Evolutionary conservation across 2,113 vertebrate species (phyloP).

Genomic region (Hippopotamus amphibius): DNA sequence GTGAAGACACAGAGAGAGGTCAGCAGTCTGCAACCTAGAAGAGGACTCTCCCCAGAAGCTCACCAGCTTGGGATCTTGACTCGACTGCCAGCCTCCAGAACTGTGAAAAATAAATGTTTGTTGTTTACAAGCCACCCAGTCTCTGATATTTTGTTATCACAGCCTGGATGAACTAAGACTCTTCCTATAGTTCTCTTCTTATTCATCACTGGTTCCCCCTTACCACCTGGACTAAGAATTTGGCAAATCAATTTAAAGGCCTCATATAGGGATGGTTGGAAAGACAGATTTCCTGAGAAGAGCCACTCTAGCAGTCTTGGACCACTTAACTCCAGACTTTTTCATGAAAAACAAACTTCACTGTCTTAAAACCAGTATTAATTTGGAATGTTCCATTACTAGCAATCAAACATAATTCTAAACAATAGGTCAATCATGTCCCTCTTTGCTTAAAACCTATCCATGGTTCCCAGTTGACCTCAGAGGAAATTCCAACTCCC

Average conservation of each 20-base stretch:
- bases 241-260: not conserved
- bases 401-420: not conserved
- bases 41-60: not conserved
- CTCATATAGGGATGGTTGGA: not conserved
- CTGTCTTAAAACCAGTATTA: not conserved
- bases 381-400: conserved; percentile 14
- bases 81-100: not conserved
- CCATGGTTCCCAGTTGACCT: not conserved
- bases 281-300: not conserved
- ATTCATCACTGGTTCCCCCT: not conserved
- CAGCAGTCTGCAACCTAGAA: not conserved
- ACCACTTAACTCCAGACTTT: not conserved
- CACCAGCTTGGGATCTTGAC: not conserved
- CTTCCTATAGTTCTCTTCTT: not conserved
- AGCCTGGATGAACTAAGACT: not conserved
- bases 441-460: conserved; percentile 14
- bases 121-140: not conserved
- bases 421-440: not conserved
- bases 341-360: not conserved
- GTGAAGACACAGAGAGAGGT: not conserved
- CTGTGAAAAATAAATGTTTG: not conserved
- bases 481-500: not conserved
- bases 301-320: not conserved
- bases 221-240: not conserved
- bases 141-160: not conserved